Conservation (phyloP, 1,140 invertebrate genomes). For the Leptinotarsa texana region DNA sequence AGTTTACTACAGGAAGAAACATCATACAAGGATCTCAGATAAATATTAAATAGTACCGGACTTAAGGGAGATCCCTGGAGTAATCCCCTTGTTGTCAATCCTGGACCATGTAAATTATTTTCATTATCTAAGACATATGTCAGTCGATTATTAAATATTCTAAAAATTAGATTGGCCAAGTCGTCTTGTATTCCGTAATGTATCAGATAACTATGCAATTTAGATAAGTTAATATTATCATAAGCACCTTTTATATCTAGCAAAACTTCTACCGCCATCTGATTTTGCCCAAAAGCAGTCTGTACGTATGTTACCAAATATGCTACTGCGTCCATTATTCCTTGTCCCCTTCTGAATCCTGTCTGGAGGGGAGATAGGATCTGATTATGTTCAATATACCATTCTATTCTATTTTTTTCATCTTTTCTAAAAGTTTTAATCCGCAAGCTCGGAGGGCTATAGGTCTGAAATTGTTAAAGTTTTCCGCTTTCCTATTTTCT, state of each 20-base stretch:
- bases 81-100: conserved; percentile 9
- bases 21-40: background rate
- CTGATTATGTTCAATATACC: background rate
- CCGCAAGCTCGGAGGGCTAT: background rate
- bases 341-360: background rate
- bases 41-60: conserved; percentile 5
- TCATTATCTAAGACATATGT: background rate
- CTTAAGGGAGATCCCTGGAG: conserved; percentile 19
- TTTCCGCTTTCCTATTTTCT: background rate
- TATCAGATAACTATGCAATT: background rate
- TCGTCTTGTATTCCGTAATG: no score
- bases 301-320: background rate
- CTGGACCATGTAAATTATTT: conserved; percentile 9
- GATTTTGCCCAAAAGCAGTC: background rate
- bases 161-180: no score
- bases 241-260: background rate
- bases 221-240: conserved; percentile 8
- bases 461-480: background rate
- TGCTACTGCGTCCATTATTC: no score
- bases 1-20: background rate
- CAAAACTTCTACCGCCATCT: background rate
- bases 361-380: background rate
- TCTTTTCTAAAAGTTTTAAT: background rate
- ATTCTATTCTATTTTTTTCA: background rate
- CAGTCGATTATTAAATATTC: no score